Base-by-base conservation (phyloP, 2,888 invertebrate species). In the Crioceris asparagi region DNA sequence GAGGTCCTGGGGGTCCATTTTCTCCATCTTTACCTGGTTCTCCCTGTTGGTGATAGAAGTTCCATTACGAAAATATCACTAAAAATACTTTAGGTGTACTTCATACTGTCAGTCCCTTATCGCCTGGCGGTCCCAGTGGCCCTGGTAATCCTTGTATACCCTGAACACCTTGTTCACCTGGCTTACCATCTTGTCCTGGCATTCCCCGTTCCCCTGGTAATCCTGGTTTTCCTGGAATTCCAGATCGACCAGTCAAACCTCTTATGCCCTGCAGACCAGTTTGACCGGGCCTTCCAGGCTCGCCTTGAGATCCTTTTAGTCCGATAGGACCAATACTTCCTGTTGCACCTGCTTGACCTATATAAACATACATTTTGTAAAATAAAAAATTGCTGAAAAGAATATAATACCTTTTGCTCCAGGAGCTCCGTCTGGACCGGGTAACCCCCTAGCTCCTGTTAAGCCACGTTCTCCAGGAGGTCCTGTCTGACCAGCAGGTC, bases 101-200 rank as follows among this genome's bases (percentile, higher is more conserved):
- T 55, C 62, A 64, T 66, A 81, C 83, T 48, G 75, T 70, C 49
- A 78, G 66, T 47, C 85, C 85, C 58, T 81, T 75, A 53, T 83
- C 82, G 43, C 88, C 87, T n/a, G 79, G 75, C 14, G 74, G 69
- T 32, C 88, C 87, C 52, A 82, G 71, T 2, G 79, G 72, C 31
- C 87, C 87, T 30, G 82, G 83, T 12, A 82, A 66, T 19, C 91
- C 91, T 65, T 83, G 81, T 14, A 82, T 65, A 11, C 90, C 90
- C 57, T 79, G 79, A 10, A 75, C 68, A 29, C 90, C 90, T 52
- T 79, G 79, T 54, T 86, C 87, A 16, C 91, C 91, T 10, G 83
- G 75, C 56, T 83, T 82, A 4, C 90, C 90, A 63, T 90, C 88
- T 38, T 83, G 81, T 7, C 90, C 90, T 30, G 80, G 76, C 52